phyloP scores from a whole-genome alignment of 2,113 vertebrate genomes.

The Odocoileus virginianus region DNA sequence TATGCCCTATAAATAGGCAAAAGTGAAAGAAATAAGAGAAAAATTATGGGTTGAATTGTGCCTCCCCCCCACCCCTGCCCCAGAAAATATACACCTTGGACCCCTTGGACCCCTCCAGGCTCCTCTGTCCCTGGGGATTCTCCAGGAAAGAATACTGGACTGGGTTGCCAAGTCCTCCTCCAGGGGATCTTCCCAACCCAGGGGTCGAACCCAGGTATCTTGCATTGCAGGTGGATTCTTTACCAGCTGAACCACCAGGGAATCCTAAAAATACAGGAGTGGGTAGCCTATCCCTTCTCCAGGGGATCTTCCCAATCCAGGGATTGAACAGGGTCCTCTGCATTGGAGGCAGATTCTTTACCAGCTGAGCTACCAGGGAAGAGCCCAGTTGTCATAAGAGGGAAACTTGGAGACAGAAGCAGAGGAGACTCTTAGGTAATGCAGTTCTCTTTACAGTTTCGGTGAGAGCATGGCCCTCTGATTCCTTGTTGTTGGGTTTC shows the following conservation, averaged over 20 bases:
- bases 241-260: neutral
- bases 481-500: neutral
- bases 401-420: neutral
- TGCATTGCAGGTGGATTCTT: neutral
- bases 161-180: neutral
- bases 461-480: neutral
- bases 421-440: neutral
- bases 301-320: neutral
- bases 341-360: neutral
- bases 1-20: neutral
- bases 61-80: too few relatives aligned
- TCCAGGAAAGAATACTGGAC: neutral
- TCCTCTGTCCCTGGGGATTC: neutral
- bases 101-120: neutral
- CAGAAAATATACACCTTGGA: neutral
- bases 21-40: neutral
- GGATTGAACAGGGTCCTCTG: neutral
- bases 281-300: neutral
- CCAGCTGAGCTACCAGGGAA: neutral
- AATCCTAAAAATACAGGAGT: neutral
- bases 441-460: neutral
- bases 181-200: neutral
- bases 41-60: neutral
- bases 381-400: neutral
- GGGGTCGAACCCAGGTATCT: rapidly evolving